Evolutionary conservation across 2,888 invertebrate genomes (phyloP), one percentile per base, ranked within the genome.

Genomic region (Thumatha senex): DNA sequence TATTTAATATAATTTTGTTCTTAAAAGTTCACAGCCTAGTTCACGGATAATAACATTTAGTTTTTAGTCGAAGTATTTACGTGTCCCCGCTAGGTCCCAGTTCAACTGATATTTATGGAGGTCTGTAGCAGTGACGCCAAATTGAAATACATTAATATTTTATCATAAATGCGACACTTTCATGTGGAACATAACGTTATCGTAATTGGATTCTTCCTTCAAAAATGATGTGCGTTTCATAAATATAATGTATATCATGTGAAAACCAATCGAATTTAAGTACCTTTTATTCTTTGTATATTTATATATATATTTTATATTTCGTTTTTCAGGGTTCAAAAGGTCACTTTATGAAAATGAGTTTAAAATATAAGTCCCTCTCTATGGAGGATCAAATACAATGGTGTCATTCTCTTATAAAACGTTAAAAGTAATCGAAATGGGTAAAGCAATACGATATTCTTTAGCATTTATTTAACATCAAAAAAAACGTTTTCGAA

Each of bases 91-190:
- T 76, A 80, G 80, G 80, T 76, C 77, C 80, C 78, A 74, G 64
- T 80, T 79, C 82, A 76, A 78, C 80, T 77, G 82, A 87, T 90
- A 90, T 91, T 91, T 91, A 91, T 90, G 85, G 86, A 84, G 89
- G 90, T 90, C 85, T 87, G 81, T 82, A 84, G 82, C 83, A 84
- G 82, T 82, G 83, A 82, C 77, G 78, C 87, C 88, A 89, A 91
- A 91, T 90, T 91, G 90, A 90, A 91, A 91, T 89, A 90, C 89
- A 91, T 91, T 91, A 89, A 91, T 91, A 91, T 90, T 88, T 89
- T 88, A 90, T 86, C 89, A 89, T 89, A 89, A 90, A 89, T 82
- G 89, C 88, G 90, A 91, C 90, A 89, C 84, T 89, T 90, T 88
- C 88, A 83, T 84, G 84, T 84, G 84, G 79, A 82, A 87, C 89